Conservation (phyloP, 2,797 vertebrate genomes). For the Danio choprae region DNA sequence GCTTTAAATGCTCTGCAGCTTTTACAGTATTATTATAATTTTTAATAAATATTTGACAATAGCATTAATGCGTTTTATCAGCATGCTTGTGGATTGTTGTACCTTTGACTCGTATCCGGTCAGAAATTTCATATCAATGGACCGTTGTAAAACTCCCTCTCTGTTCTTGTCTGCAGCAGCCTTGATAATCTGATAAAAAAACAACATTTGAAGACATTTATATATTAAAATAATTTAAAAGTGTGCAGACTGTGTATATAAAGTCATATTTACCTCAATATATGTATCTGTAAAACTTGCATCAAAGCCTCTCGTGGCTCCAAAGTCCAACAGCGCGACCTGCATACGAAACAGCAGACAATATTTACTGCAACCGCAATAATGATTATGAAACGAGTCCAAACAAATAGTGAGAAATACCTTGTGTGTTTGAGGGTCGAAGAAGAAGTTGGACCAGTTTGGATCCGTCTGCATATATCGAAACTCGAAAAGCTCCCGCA, state of each 20-base stretch:
- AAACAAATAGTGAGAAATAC: constrained; percentile 68
- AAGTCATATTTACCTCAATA: constrained; percentile 96
- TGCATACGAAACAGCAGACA: constrained; percentile 60
- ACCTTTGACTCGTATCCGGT: constrained; percentile 98
- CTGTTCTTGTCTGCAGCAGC: constrained; percentile 86
- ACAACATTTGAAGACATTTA: too few relatives aligned
- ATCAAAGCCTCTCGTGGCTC: constrained; percentile 92
- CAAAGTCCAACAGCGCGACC: constrained; percentile 96
- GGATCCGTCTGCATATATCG: constrained; percentile 98
- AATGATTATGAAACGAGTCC: not conserved
- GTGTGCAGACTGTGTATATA: constrained; percentile 83
- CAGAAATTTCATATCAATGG: constrained; percentile 96
- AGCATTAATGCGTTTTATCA: too few relatives aligned
- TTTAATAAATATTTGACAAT: constrained; percentile 16
- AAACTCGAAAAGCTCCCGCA: constrained; percentile 96
- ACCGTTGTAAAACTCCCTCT: constrained; percentile 86
- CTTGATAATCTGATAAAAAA: constrained; percentile 76
- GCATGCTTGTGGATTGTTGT: too few relatives aligned
- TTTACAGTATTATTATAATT: too few relatives aligned
- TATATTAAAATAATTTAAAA: constrained; percentile 29
- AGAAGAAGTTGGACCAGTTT: constrained; percentile 99
- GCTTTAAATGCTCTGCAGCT: too few relatives aligned
- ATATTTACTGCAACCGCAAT: not conserved
- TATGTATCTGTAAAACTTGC: constrained; percentile 90
- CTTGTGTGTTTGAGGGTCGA: constrained; percentile 90